Evolutionary conservation across 2,888 invertebrate species (phyloP), one percentile per base, ranked within the genome.

Genomic region (Phoronis australis): DNA sequence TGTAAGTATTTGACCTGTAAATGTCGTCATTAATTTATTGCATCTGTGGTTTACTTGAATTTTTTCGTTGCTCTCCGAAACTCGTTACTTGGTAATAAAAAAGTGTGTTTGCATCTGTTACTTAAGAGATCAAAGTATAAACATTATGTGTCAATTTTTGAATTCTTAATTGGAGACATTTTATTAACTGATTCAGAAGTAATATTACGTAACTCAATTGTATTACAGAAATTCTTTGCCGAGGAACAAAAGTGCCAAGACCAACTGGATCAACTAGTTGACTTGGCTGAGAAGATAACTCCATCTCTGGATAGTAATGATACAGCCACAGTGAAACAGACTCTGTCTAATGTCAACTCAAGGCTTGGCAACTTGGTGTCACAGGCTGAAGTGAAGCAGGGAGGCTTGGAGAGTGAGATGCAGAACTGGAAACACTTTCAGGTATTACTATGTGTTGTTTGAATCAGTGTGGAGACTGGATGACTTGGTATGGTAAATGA

Each of bases 361-460:
- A 66, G 90, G 63, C 77, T 87, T 35, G 73, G 91, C 60, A 89
- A 89, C 61, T 88, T 88, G 0, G 76, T 90, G 56, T 87, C 88
- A 68, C 85, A 86, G 2, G 91, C 92, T 0, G 88, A 88, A 65
- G 87, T 87, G 1, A 85, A 87, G 56, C 73, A 73, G 66, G 87
- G 87, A 0, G 84, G 85, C 53, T 75, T 94, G 53, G 90, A 92
- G 68, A 87, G 88, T 72, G 88, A 88, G 61, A 81, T 86, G 12
- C 87, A 87, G 62, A 85, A 87, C 47, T 93, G 91, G 89, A 87
- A 87, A 66, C 87, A 89, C 68, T 94, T 89, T 76, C 84, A 69
- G 65, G 70, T 70, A 50, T n/a, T 39, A n/a, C n/a, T n/a, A n/a
- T n/a, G n/a, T n/a, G n/a, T n/a, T n/a, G n/a, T n/a, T n/a, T n/a